These are phyloP conservation scores for Atrina japonica DNA, from an alignment of 2,888 invertebrate genomes.

Conservation along the genomic window DNA sequence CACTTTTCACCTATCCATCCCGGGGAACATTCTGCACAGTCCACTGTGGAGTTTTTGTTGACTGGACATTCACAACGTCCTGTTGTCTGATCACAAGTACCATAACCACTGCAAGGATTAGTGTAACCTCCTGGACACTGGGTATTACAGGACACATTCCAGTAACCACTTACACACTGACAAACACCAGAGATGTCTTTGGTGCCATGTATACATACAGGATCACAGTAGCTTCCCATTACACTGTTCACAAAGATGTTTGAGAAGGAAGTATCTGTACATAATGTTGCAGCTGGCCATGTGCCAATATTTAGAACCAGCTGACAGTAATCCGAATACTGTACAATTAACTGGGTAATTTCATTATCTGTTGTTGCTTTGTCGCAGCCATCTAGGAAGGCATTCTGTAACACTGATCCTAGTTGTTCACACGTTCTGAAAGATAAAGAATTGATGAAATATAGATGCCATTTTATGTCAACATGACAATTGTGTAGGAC, in stretches of 20 bases:
- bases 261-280: constrained; percentile 46
- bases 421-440: constrained; percentile 39
- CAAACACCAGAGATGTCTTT: constrained; percentile 44
- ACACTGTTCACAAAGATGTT: constrained; percentile 36
- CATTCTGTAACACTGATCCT: constrained; percentile 22
- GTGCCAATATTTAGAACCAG: constrained; percentile 33
- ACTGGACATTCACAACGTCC: constrained; percentile 65
- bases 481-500: too few species aligned
- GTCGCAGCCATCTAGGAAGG: constrained; percentile 46
- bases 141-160: constrained; percentile 55
- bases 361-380: constrained; percentile 40
- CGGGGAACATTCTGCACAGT: constrained; percentile 59
- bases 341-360: constrained; percentile 44
- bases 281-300: constrained; percentile 59
- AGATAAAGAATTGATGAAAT: constrained; percentile 21
- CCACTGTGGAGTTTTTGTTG: constrained; percentile 49
- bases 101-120: constrained; percentile 62
- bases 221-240: constrained; percentile 48
- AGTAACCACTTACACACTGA: constrained; percentile 58
- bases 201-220: constrained; percentile 50
- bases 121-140: constrained; percentile 63
- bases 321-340: constrained; percentile 61
- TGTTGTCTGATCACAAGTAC: constrained; percentile 56
- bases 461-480: not conserved
- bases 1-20: constrained; percentile 64